These are phyloP conservation scores for Acipenser oxyrinchus DNA, from an alignment of 2,797 vertebrate genomes.

Conservation along the genomic window DNA sequence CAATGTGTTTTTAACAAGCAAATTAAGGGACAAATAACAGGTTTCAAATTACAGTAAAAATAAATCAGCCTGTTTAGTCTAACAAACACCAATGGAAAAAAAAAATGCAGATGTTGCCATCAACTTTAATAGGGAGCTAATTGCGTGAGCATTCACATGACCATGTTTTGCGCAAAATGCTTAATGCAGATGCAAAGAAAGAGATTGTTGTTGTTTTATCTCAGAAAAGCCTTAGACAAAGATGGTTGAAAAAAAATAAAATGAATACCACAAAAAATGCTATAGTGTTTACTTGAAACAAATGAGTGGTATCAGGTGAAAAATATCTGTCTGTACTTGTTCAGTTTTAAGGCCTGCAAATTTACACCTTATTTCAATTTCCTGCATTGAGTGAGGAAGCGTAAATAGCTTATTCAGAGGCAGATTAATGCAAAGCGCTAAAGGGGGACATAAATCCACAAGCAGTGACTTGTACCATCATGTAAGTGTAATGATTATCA, in stretches of 20 bases:
- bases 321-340: constrained; percentile 97
- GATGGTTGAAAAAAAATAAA: constrained; percentile 33
- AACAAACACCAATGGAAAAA: background rate
- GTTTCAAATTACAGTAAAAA: too few species aligned
- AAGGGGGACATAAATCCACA: constrained; percentile 87
- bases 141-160: constrained; percentile 35
- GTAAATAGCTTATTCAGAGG: constrained; percentile 97
- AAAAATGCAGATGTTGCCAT: constrained; percentile 8
- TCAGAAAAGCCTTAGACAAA: constrained; percentile 51
- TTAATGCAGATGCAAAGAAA: constrained; percentile 9
- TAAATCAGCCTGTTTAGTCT: background rate
- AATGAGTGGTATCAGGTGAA: constrained; percentile 80
- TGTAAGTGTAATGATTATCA: constrained; percentile 98
- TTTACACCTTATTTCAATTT: constrained; percentile 98
- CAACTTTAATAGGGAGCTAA: constrained; percentile 31
- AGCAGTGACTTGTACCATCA: constrained; percentile 94
- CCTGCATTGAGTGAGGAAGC: constrained; percentile 91
- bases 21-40: too few species aligned
- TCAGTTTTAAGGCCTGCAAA: constrained; percentile 92
- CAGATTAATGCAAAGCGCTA: constrained; percentile 92
- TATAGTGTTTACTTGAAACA: constrained; percentile 78
- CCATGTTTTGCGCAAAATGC: background rate
- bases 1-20: too few species aligned
- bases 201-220: constrained; percentile 24
- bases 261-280: constrained; percentile 41